A percentile compares a stretch with the other conserved stretches of the same genome.
phyloP scores from a whole-genome alignment of 2,888 invertebrate genomes.

The Prosapia bicincta region DNA sequence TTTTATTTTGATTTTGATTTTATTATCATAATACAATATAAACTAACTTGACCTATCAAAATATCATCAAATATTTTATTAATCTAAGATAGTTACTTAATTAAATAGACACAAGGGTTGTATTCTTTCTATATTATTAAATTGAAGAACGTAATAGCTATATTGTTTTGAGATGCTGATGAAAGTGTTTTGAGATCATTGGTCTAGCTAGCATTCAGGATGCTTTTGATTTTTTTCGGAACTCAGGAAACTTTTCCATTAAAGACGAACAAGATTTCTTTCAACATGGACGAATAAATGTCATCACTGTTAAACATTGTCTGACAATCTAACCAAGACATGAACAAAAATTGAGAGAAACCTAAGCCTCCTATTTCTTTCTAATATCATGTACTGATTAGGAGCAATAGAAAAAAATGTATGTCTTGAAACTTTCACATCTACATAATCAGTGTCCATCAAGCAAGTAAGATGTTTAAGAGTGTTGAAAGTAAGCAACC shows the following conservation, averaged over 20 bases:
- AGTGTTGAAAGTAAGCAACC: not conserved
- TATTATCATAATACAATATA: no score
- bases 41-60: no score
- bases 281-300: not conserved
- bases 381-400: not conserved
- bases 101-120: no score
- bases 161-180: not conserved
- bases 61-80: no score
- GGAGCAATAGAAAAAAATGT: not conserved
- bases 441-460: not conserved
- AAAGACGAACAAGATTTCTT: not conserved
- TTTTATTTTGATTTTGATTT: no score
- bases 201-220: not conserved
- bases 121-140: no score
- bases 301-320: not conserved
- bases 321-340: not conserved
- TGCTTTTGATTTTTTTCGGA: not conserved
- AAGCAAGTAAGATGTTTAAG: not conserved
- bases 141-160: no score
- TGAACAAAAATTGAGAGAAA: not conserved
- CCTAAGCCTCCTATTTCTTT: not conserved
- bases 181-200: not conserved
- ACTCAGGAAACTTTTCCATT: not conserved
- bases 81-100: no score
- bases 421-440: not conserved